Percentiles rank a stretch among this genome's conserved stretches.
phyloP scores from a whole-genome alignment of 2,888 invertebrate genomes.

The Nymphalis c-album region DNA sequence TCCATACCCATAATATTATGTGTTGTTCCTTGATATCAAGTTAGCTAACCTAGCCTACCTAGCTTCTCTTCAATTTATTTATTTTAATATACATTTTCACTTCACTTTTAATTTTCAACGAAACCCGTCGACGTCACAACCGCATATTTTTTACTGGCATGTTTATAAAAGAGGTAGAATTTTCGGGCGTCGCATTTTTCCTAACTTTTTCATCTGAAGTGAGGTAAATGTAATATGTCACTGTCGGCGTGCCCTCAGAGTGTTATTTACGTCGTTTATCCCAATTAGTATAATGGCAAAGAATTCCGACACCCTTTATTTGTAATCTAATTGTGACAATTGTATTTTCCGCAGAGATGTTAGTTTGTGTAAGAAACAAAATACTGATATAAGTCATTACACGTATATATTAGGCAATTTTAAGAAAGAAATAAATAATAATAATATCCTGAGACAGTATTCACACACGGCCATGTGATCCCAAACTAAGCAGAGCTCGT shows the following conservation, averaged over 20 bases:
- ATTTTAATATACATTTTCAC: too few species aligned
- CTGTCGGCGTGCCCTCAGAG: slow-evolving; percentile 3
- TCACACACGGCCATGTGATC: too few species aligned
- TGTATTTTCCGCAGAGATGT: neutral
- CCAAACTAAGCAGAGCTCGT: too few species aligned
- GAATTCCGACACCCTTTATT: slow-evolving; percentile 7
- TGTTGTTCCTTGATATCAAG: too few species aligned
- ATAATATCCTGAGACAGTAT: too few species aligned
- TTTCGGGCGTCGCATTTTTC: slow-evolving; percentile 5
- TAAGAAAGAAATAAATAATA: neutral
- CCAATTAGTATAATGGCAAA: slow-evolving; percentile 5
- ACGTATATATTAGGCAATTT: neutral
- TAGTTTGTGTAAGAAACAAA: neutral
- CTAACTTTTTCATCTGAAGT: slow-evolving; percentile 7
- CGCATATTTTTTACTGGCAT: slow-evolving; percentile 1
- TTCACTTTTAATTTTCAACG: slow-evolving; percentile 3
- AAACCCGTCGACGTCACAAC: slow-evolving; percentile 2
- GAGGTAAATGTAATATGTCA: slow-evolving; percentile 14
- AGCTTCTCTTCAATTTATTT: too few species aligned
- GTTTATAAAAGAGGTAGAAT: slow-evolving; percentile 1
- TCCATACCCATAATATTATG: too few species aligned
- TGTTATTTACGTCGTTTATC: slow-evolving; percentile 14
- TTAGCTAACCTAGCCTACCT: too few species aligned
- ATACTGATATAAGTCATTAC: neutral
- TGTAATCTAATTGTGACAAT: slow-evolving; percentile 4